Evolutionary conservation across 1,140 invertebrate species (phyloP).

Genomic region (Druon quercuslanigerum): DNA sequence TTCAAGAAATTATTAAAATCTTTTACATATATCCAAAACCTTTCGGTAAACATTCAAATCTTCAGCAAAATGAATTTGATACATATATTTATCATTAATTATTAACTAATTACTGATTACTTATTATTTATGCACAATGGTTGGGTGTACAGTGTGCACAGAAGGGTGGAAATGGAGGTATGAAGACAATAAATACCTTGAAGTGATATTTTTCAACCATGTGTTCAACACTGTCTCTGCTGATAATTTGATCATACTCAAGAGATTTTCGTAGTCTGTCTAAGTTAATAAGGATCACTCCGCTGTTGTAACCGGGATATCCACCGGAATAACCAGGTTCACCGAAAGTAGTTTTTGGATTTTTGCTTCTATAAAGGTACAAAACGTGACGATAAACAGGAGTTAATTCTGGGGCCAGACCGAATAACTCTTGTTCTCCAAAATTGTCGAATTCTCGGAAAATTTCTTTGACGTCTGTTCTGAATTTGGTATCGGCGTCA

Average conservation of each 20-base stretch:
- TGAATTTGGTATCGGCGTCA: slow-evolving; percentile 88
- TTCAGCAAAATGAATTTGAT: too few species aligned
- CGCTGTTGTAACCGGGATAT: slow-evolving; percentile 88
- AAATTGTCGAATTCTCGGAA: slow-evolving; percentile 83
- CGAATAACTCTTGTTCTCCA: slow-evolving; percentile 79
- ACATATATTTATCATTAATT: too few species aligned
- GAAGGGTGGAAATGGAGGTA: not conserved
- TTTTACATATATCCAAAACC: too few species aligned
- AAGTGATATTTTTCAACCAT: slow-evolving; percentile 84
- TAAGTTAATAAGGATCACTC: slow-evolving; percentile 85
- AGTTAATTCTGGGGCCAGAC: slow-evolving; percentile 85
- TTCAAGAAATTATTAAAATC: too few species aligned
- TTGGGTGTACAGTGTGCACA: too few species aligned
- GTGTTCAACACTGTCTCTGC: slow-evolving; percentile 76
- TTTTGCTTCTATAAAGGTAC: slow-evolving; percentile 80
- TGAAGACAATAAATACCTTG: slow-evolving; percentile 63
- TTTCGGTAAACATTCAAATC: too few species aligned
- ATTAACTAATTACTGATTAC: too few species aligned
- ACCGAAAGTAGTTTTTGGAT: slow-evolving; percentile 80
- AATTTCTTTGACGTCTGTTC: slow-evolving; percentile 81
- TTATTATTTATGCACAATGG: too few species aligned
- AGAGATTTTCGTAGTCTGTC: slow-evolving; percentile 81
- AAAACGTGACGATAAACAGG: slow-evolving; percentile 89
- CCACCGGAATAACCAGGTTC: slow-evolving; percentile 77
- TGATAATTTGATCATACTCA: slow-evolving; percentile 78